Evolutionary conservation across 2,888 invertebrate species (phyloP), one percentile per base, ranked within the genome.

Genomic region (Drosophila merina): DNA sequence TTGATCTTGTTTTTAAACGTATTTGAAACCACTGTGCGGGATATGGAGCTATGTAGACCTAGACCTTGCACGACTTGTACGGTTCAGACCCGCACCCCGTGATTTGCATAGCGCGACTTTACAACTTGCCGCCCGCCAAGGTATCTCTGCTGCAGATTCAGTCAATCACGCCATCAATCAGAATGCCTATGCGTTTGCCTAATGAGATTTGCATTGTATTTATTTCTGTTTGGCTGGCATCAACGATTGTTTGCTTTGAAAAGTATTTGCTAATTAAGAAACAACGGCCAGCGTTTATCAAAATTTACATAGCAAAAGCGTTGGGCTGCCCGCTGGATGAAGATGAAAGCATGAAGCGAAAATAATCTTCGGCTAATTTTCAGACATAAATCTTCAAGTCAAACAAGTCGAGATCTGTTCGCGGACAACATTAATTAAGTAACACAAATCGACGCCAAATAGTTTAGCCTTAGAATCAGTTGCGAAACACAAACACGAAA

Each of bases 31-130:
- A 81, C 60, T 86, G 87, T 81, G 69, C 74, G 48, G 42, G 40
- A 26, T 12, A 31, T 47, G 14, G 49, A 57, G 26, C 70, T 62
- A 72, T 74, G 60, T 57, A 72, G 75, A 71, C 73, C 77, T 71
- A 81, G 85, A 81, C 82, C 87, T 87, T 87, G 82, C 87, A 78
- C 82, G 71, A 75, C 25, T 60, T 55, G 45, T 55, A 12, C 12
- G 31, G 31, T 33, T 62, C 50, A 57, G 60, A 66, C 74, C 74
- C 82, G 67, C 83, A 60, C 56, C 55, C 62, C 30, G 25, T 36
- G 60, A 74, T 72, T 69, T 71, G 77, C 77, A 79, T 74, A 74
- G 54, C 67, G 45, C 51, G 33, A 50, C 51, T 49, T 76, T 76
- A 75, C 57, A 72, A 33, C 31, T 68, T 9, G 73, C 68, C 42